Base-by-base conservation (phyloP, 2,888 invertebrate genomes). In the Orchesella flavescens region DNA sequence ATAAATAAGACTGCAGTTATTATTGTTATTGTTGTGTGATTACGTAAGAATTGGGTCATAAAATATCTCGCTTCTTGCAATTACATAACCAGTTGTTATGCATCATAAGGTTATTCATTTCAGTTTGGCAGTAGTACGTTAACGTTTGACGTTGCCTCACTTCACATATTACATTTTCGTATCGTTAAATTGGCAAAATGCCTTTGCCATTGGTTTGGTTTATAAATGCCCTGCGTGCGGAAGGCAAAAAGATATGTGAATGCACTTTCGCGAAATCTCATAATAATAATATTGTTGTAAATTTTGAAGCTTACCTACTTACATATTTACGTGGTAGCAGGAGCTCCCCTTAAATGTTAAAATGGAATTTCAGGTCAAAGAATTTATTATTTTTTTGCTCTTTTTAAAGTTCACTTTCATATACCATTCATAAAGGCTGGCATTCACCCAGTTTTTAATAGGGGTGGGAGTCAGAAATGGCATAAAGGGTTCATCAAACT, bases 11-110 rank as follows among this genome's bases (percentile, higher is more conserved):
- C 2, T 34, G 34, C 34, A 34, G 34, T 34, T 34, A 34, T 34
- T 34, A 34, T 34, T 34, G 34, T 34, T 34, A 34, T 34, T 34
- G 34, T 34, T 34, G 34, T 34, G 34, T 34, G 19, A 55, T 72
- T 72, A 57, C 57, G 44, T 17, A 59, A 73, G 61, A 73, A 73
- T 21, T 59, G 73, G 73, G 73, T 73, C 73, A 73, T 34, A 59
- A 24, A 63, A 13, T 63, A 13, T 63, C 34, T 63, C 34, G 34
- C 34, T 63, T 23, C 34, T 63, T 23, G 19, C 12, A 24, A 63
- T 34, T 24, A 5, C 63, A 63, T 63, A 63, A 63, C 63, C 63
- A 13, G 34, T 34, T 24, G 63, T 63, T 63, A 63, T 23, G 63
- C 63, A 63, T 63, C 63, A 34, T 63, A 59, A 63, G 63, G 23